phyloP scores from a whole-genome alignment of 2,888 invertebrate species.

The Andrena dorsata region DNA sequence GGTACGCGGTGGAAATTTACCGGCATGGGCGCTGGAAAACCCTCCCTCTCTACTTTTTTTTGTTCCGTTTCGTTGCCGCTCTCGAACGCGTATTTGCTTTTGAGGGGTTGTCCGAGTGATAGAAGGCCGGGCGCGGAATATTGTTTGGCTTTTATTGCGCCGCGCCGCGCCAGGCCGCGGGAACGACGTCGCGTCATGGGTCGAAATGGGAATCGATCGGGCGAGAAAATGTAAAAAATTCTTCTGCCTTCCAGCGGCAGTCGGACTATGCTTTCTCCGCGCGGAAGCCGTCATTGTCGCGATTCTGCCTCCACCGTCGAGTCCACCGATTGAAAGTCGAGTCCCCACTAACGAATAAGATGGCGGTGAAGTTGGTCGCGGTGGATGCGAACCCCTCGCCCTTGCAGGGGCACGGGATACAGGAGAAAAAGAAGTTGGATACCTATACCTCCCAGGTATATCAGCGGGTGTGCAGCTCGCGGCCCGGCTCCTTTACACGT shows the following conservation, averaged over 20 bases:
- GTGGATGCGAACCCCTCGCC: neutral
- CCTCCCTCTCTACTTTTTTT: neutral
- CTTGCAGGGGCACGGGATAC: neutral
- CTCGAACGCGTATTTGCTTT: slow-evolving; percentile 43
- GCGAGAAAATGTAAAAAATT: slow-evolving; percentile 23
- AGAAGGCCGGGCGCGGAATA: slow-evolving; percentile 52
- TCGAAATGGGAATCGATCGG: slow-evolving; percentile 27
- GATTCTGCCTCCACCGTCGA: neutral
- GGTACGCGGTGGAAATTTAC: slow-evolving; percentile 45
- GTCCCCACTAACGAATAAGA: neutral
- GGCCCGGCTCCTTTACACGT: slow-evolving; percentile 27
- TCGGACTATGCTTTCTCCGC: neutral
- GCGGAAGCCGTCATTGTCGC: neutral
- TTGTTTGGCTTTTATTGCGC: slow-evolving; percentile 55
- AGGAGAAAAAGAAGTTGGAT: neutral
- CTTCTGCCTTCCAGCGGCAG: neutral
- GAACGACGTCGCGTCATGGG: neutral
- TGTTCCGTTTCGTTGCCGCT: slow-evolving; percentile 14
- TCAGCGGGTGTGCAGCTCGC: slow-evolving; percentile 26
- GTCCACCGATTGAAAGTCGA: neutral
- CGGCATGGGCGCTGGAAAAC: slow-evolving; percentile 26
- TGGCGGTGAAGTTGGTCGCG: neutral
- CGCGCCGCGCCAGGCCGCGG: slow-evolving; percentile 9
- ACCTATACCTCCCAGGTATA: slow-evolving; percentile 29
- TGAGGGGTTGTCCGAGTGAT: slow-evolving; percentile 56